Evolutionary conservation across 2,113 vertebrate species (phyloP), one percentile per base, ranked within the genome.

Genomic region (Brachyhypopomus gauderio): DNA sequence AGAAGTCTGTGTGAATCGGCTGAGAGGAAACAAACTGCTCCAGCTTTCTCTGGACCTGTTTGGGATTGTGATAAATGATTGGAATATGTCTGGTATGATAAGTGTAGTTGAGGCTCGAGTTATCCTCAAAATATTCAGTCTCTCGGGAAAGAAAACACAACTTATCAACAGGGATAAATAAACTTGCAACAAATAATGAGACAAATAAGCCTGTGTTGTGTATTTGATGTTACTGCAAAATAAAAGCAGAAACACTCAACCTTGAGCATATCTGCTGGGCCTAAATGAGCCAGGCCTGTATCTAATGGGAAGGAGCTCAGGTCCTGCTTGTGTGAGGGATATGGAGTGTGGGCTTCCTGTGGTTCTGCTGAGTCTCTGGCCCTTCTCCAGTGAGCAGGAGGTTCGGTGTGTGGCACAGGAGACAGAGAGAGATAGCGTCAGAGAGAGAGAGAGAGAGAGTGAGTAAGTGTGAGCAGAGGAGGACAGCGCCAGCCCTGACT

Each of bases 11-110:
- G 34, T 71, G 66, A 66, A 69, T 36, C 52, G 78, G 36, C 71
- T 85, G 83, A 73, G 81, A 77, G 79, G 70, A 84, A 41, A 48
- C 73, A 59, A 60, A 36, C 48, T 77, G 56, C 58, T 14, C 9
- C 64, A 66, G 62, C 63, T 77, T 78, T 81, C 74, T 84, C 79
- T 73, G 38, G 36, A 66, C 41, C 23, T 67, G 66, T 70, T 85
- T 75, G 38, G 22, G 55, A 71, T 45, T 16, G 16, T 77, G 75
- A 78, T 77, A 74, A 84, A 81, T 70, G 83, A 82, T 62, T 22
- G n/a, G 83, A 77, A 72, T 52, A 80, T 70, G 63, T 75, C 27
- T 74, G 48, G 60, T 63, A 72, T 69, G 58, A 73, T 52, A 69
- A 69, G 74, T 73, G 30, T 70, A 72, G 59, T n/a, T 52, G 38